Evolutionary conservation across 1,140 invertebrate genomes (phyloP), one percentile per base, ranked within the genome.

Genomic region (Drosophila parabipectinata): DNA sequence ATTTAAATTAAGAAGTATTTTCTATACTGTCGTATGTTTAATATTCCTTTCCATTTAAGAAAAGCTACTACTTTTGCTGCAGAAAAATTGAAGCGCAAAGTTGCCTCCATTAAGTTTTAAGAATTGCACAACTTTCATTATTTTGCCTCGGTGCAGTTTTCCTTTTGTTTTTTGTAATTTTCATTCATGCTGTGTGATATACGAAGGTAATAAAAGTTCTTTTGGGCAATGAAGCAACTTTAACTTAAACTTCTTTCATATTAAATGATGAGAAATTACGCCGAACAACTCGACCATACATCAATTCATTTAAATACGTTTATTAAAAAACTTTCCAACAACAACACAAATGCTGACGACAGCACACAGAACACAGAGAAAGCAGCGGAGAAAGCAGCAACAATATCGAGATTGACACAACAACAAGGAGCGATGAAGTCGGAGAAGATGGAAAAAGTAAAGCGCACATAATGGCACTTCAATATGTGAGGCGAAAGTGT

Each of bases 231-330:
- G 62, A 58, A 55, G 59, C 56, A 75, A 83, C 56, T 59, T 79
- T 58, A 71, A 84, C 58, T 75, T 79, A 53, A 21, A 18, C 15
- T 21, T 47, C n/a, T 78, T 81, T 78, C 55, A 83, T 72, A 73
- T 77, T 78, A 78, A 81, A 83, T 51, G 44, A 62, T 64, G 64
- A 73, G 47, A 58, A 72, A 68, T 67, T 67, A 79, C 64, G 28
- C 37, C 37, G 34, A 53, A 69, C 52, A 57, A 54, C 45, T 56
- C 60, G 55, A 15, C 60, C 61, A 61, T 77, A 75, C 77, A 78
- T 85, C 72, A 87, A 88, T 87, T 87, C 69, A 87, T 88, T 82
- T 87, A 82, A 87, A 87, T 87, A 71, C 67, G 80, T 81, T 87
- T 88, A 87, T 87, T 88, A 87, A 87, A 87, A 87, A 87, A 87